Evolutionary conservation across 2,797 vertebrate species (phyloP), one percentile per base, ranked within the genome.

Genomic region (Fistularia commersonii): DNA sequence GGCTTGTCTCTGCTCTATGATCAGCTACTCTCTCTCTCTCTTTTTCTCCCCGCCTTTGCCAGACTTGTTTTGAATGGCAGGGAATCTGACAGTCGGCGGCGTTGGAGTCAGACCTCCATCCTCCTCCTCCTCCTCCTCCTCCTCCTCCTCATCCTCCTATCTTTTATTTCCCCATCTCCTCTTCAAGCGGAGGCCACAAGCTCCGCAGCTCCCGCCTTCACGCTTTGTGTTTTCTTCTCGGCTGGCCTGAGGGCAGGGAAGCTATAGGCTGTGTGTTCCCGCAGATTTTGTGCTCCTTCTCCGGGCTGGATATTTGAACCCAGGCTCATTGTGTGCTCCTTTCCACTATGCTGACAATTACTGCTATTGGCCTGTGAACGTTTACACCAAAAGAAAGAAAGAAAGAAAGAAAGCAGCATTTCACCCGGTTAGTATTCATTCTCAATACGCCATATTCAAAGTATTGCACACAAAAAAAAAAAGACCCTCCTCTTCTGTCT

Each of bases 151-250:
- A n/a, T 40, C 57, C 45, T 58, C 55, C 45, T 52, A 58, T 64
- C 54, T 72, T 66, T 64, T 58, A 57, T 71, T 59, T 57, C 48
- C 45, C 57, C 58, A 53, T 61, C 79, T 78, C 12, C 58, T 79
- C 77, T 69, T 10, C 74, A 76, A 80, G 57, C 74, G 79, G 57
- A 76, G 75, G 63, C 78, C 84, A 77, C 56, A 46, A 75, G 61
- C 74, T 59, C 52, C 59, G 49, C 41, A 51, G n/a, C 65, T 72
- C 64, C 45, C 66, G 39, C 59, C 51, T 63, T 56, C 54, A 52
- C 43, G n/a, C 51, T 48, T 45, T 54, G 52, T 61, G 38, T 73
- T 70, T 53, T 70, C 72, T 70, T 51, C 69, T 53, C 7, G 54
- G 56, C 62, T 74, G 71, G 64, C 72, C 75, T 68, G 34, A 60